Evolutionary conservation across 1,140 invertebrate species (phyloP), one percentile per base, ranked within the genome.

Genomic region (Heliconius hewitsoni): DNA sequence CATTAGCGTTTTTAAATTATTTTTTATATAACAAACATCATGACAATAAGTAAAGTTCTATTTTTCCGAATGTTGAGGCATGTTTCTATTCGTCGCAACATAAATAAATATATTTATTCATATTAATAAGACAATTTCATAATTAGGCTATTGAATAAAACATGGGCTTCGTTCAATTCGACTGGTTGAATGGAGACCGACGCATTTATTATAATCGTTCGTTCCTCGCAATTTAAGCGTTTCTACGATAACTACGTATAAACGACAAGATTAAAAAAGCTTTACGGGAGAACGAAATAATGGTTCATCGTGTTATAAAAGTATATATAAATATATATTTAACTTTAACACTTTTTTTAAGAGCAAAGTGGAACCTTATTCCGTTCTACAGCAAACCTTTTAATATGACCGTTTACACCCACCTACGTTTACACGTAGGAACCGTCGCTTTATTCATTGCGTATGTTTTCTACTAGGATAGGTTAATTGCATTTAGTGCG

Each of bases 11-110:
- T 66, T 66, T 6, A 27, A 27, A 23, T 66, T 27, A 27, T 66
- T 50, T 74, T 27, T 23, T 72, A 52, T 19, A 79, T 75, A 66
- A 83, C 85, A 80, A 91, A 87, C 83, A 90, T 90, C 89, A 91
- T 94, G 92, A 93, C 92, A 94, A 93, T 94, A 94, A 93, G 84
- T 84, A 87, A 89, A 86, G 77, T 87, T 88, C 84, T 91, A 90
- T 92, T 90, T 92, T 90, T 89, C 86, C 87, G 85, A 84, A 79
- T 74, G 79, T 52, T 55, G 76, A 77, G 76, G 81, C 82, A 83
- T 77, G 75, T 80, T 80, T 55, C 80, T 66, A 23, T 57, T 78
- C 52, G 71, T 50, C 71, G 70, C 52, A 37, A 60, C 50, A 19
- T 75, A 60, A 46, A 66, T 27, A 66, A 66, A 76, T 76, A 71